Evolutionary conservation across 2,888 invertebrate species (phyloP).

Genomic region (Eudemis profundana): DNA sequence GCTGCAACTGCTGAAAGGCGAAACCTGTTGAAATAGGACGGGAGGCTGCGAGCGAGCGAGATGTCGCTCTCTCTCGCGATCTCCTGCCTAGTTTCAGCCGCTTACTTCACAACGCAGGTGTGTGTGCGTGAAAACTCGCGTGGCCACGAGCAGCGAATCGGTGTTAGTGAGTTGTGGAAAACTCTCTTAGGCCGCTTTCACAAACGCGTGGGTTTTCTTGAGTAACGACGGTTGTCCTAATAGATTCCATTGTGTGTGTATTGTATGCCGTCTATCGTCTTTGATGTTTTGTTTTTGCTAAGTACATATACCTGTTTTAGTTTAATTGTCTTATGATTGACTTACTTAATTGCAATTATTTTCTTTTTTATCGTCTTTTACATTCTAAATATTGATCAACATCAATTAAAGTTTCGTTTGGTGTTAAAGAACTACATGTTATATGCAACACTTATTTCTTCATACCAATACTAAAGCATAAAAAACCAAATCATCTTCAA

Average conservation of each 20-base stretch:
- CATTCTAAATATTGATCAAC: neutral
- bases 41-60: slow-evolving; percentile 72
- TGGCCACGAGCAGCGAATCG: slow-evolving; percentile 71
- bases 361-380: neutral
- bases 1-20: slow-evolving; percentile 82
- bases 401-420: no score
- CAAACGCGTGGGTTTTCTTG: slow-evolving; percentile 71
- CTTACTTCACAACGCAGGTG: slow-evolving; percentile 73
- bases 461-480: no score
- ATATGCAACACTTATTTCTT: no score
- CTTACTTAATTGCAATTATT: neutral
- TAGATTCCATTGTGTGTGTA: slow-evolving; percentile 61
- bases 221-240: slow-evolving; percentile 61
- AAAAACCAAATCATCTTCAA: neutral
- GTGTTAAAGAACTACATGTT: no score
- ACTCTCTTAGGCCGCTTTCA: slow-evolving; percentile 81
- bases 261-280: slow-evolving; percentile 49
- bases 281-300: slow-evolving; percentile 34
- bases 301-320: slow-evolving; percentile 18
- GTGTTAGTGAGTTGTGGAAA: slow-evolving; percentile 84
- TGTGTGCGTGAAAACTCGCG: slow-evolving; percentile 82
- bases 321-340: slow-evolving; percentile 15
- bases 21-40: slow-evolving; percentile 85
- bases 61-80: slow-evolving; percentile 55
- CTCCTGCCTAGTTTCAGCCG: slow-evolving; percentile 72